A percentile compares a stretch with the other conserved stretches of the same genome.
These are phyloP conservation scores for Liodrosophila aerea DNA, from an alignment of 2,888 invertebrate species.

Conservation along the genomic window DNA sequence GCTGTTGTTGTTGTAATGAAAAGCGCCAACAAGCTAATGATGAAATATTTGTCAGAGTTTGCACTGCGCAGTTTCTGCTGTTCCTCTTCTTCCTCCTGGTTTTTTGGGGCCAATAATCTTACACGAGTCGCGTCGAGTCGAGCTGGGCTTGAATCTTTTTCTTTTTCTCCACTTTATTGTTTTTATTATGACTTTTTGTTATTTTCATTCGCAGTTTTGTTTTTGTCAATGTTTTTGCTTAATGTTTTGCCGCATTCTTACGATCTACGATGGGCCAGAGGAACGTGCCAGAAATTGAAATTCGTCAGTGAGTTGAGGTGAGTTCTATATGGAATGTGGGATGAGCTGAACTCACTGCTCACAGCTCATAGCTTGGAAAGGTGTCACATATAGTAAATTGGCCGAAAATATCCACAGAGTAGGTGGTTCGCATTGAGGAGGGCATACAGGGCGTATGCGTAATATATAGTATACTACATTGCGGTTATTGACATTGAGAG, in stretches of 20 bases:
- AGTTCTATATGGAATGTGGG: conserved; percentile 37
- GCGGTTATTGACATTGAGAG: conserved; percentile 57
- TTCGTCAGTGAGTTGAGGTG: conserved; percentile 21
- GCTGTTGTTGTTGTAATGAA: conserved; percentile 57
- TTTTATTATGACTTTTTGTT: background rate
- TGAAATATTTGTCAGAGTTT: conserved; percentile 68
- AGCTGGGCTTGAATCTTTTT: conserved; percentile 25
- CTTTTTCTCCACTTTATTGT: background rate
- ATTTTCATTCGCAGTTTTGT: background rate
- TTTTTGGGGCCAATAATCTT: conserved; percentile 62
- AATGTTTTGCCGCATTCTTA: conserved; percentile 52
- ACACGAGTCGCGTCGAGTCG: conserved; percentile 29
- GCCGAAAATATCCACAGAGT: background rate
- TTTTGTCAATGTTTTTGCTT: conserved; percentile 10
- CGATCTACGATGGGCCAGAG: conserved; percentile 20
- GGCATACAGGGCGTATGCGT: conserved; percentile 58
- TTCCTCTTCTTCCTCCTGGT: conserved; percentile 11
- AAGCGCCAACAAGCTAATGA: conserved; percentile 69
- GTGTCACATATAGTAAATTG: conserved; percentile 34
- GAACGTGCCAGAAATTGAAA: conserved; percentile 58
- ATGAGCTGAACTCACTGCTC: conserved; percentile 34
- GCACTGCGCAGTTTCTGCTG: conserved; percentile 65
- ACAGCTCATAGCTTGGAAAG: conserved; percentile 27
- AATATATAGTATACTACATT: conserved; percentile 52
- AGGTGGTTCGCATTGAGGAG: background rate